Evolutionary conservation across 2,113 vertebrate genomes (phyloP).

Genomic region (Lipotes vexillifer): DNA sequence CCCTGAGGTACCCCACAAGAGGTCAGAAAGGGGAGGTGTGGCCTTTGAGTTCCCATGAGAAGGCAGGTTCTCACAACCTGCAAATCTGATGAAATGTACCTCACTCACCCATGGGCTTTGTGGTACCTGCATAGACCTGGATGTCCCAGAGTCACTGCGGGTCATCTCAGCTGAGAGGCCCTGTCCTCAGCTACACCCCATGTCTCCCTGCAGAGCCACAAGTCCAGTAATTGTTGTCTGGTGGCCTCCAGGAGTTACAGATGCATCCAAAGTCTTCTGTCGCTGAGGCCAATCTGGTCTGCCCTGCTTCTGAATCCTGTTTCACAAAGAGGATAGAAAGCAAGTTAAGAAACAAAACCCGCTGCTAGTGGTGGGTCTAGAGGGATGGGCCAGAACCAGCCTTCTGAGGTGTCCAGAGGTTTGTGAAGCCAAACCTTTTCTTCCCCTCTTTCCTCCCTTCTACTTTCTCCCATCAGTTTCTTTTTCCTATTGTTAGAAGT

Average conservation of each 20-base stretch:
- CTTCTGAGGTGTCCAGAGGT: neutral
- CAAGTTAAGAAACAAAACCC: neutral
- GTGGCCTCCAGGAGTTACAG: slow-evolving; percentile 82
- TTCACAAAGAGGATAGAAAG: slow-evolving; percentile 59
- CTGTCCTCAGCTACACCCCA: slow-evolving; percentile 78
- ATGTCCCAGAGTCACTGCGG: neutral
- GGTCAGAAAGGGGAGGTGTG: slow-evolving; percentile 65
- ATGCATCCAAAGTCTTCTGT: slow-evolving; percentile 70
- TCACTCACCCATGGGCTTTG: neutral
- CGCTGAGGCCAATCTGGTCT: slow-evolving; percentile 1
- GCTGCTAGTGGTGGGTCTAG: neutral
- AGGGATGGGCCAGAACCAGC: neutral
- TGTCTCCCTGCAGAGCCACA: slow-evolving; percentile 75
- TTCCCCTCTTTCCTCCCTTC: neutral
- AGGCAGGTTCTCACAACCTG: slow-evolving; percentile 60
- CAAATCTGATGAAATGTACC: slow-evolving; percentile 69
- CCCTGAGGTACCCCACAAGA: slow-evolving; percentile 13
- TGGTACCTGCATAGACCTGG: neutral
- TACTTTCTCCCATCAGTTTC: neutral
- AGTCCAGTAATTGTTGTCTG: slow-evolving; percentile 81
- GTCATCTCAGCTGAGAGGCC: slow-evolving; percentile 65
- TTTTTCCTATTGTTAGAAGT: neutral
- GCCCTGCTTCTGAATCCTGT: slow-evolving; percentile 25
- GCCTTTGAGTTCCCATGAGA: slow-evolving; percentile 69
- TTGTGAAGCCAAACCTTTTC: too few relatives aligned